phyloP scores from a whole-genome alignment of 2,113 vertebrate species.

The Hyperopisus bebe region DNA sequence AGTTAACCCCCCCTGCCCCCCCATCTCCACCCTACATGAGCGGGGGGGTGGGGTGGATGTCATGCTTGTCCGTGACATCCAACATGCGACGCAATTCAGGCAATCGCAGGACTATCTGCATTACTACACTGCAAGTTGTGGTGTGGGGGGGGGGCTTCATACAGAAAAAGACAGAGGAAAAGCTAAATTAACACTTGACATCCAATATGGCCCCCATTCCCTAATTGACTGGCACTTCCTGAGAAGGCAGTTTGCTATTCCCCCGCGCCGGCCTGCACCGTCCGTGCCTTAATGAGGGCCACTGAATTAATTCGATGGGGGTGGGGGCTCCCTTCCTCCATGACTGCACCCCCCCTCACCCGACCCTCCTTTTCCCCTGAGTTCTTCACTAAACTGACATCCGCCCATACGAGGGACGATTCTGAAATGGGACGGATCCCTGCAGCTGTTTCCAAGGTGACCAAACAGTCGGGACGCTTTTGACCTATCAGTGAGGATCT shows the following conservation, averaged over 20 bases:
- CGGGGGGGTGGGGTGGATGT: slow-evolving; percentile 38
- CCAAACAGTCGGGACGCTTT: not conserved
- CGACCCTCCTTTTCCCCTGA: not conserved
- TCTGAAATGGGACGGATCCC: not conserved
- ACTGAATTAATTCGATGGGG: slow-evolving; percentile 98
- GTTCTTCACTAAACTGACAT: not conserved
- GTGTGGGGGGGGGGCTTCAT: slow-evolving; percentile 27
- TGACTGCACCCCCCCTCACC: slow-evolving; percentile 37
- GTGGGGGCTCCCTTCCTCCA: slow-evolving; percentile 62
- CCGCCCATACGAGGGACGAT: not conserved
- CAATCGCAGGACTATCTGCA: slow-evolving; percentile 86
- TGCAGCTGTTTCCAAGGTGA: not conserved
- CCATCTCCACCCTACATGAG: slow-evolving; percentile 59
- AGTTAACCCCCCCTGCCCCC: slow-evolving; percentile 72
- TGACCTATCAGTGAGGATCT: not conserved
- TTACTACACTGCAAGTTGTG: slow-evolving; percentile 51
- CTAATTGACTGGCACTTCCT: slow-evolving; percentile 99
- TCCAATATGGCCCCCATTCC: slow-evolving; percentile 99
- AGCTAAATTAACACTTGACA: slow-evolving; percentile 99
- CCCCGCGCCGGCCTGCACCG: slow-evolving; percentile 87
- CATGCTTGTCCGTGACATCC: slow-evolving; percentile 88
- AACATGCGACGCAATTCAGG: slow-evolving; percentile 84
- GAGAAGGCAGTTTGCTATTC: slow-evolving; percentile 99
- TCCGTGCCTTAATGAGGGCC: slow-evolving; percentile 97
- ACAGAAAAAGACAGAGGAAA: slow-evolving; percentile 56